These are phyloP conservation scores for Pelobates cultripes DNA, from an alignment of 2,797 vertebrate genomes.

Conservation along the genomic window DNA sequence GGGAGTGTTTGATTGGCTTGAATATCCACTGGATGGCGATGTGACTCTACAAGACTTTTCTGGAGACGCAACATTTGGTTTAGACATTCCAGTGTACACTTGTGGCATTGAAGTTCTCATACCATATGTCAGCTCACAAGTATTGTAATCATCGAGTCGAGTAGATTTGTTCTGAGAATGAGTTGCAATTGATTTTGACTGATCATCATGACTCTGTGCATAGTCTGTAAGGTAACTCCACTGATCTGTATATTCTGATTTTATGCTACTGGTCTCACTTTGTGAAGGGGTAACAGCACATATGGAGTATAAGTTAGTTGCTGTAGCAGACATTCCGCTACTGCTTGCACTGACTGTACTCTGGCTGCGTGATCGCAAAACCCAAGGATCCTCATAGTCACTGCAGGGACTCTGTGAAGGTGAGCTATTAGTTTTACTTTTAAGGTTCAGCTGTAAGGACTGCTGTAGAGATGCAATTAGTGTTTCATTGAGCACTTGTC, in stretches of 20 bases:
- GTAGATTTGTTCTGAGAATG: constrained; percentile 57
- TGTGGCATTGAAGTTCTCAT: constrained; percentile 65
- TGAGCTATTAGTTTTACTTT: constrained; percentile 77
- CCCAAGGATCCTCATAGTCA: constrained; percentile 94
- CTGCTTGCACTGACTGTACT: constrained; percentile 83
- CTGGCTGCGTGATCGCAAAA: constrained; percentile 88
- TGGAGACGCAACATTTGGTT: constrained; percentile 82
- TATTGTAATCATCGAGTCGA: constrained; percentile 65
- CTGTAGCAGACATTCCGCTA: constrained; percentile 80
- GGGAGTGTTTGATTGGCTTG: constrained; percentile 97
- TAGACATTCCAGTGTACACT: constrained; percentile 64
- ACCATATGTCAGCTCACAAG: constrained; percentile 67
- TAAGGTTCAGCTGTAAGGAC: constrained; percentile 87
- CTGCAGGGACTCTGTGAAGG: constrained; percentile 93
- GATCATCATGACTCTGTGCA: constrained; percentile 74
- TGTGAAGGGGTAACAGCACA: constrained; percentile 89
- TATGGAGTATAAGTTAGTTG: constrained; percentile 83
- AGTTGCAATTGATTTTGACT: constrained; percentile 67
- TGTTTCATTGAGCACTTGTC: constrained; percentile 83
- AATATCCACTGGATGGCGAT: constrained; percentile 95
- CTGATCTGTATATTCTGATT: constrained; percentile 90
- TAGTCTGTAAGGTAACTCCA: constrained; percentile 92
- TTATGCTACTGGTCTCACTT: constrained; percentile 94
- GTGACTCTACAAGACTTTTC: constrained; percentile 92
- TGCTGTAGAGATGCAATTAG: constrained; percentile 92